Evolutionary conservation across 2,797 vertebrate species (phyloP).

Genomic region (Novumbra hubbsi): DNA sequence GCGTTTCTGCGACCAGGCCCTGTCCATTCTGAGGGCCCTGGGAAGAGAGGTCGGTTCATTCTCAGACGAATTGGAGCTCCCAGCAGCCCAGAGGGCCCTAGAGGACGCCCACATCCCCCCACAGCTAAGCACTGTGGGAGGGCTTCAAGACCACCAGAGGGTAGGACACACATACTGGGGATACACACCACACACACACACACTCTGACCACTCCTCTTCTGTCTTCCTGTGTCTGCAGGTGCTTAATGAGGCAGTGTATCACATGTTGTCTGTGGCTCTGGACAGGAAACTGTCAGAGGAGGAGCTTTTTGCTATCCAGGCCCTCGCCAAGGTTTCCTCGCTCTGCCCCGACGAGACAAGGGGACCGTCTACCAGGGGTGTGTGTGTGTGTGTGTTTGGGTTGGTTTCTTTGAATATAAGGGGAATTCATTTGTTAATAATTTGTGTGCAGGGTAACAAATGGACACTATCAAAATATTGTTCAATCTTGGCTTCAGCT

Average conservation of each 20-base stretch:
- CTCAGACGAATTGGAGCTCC: conserved; percentile 62
- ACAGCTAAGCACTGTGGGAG: conserved; percentile 38
- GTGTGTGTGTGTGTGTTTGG: conserved; percentile 17
- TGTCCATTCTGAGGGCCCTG: conserved; percentile 76
- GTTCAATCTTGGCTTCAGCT: too few species aligned
- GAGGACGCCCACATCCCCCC: conserved; percentile 66
- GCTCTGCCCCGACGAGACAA: conserved; percentile 25
- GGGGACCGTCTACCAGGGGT: conserved; percentile 9
- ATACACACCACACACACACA: conserved; percentile 3
- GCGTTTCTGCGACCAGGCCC: conserved; percentile 78
- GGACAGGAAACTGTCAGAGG: conserved; percentile 59
- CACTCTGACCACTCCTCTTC: conserved; percentile 15
- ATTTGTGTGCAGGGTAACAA: neutral
- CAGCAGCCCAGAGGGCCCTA: conserved; percentile 65
- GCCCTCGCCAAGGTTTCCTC: conserved; percentile 62
- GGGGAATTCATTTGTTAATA: neutral
- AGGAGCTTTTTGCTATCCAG: conserved; percentile 67
- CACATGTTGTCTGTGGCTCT: conserved; percentile 32
- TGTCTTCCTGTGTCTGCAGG: neutral
- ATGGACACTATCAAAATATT: too few species aligned
- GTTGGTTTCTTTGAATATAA: neutral
- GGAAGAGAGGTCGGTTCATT: conserved; percentile 78
- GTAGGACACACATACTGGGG: conserved; percentile 52
- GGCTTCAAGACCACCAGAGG: conserved; percentile 67
- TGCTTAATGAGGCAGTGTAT: conserved; percentile 2